Percentiles rank a stretch among this genome's conserved stretches.
These are phyloP conservation scores for Propithecus deckenii DNA, from an alignment of 2,797 vertebrate genomes.

Conservation along the genomic window DNA sequence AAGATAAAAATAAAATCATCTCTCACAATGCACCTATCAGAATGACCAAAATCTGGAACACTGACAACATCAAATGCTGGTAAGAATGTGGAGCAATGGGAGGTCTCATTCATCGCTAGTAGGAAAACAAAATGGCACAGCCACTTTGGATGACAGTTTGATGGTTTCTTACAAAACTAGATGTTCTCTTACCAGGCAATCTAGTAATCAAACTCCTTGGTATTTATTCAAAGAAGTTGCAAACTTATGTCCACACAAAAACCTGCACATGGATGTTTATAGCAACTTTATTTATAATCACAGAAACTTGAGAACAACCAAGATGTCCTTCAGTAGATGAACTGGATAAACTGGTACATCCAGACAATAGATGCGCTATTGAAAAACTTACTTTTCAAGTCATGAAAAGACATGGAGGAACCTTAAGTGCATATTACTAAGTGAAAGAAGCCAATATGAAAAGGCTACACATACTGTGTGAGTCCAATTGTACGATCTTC, in stretches of 20 bases:
- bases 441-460: neutral
- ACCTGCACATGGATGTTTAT: neutral
- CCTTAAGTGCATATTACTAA: neutral
- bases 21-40: neutral
- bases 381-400: neutral
- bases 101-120: neutral
- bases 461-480: too few species aligned
- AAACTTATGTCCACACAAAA: neutral
- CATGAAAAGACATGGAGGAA: neutral
- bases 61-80: neutral
- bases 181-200: neutral
- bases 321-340: neutral
- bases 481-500: neutral
- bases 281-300: neutral
- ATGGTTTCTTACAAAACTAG: neutral
- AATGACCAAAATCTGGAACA: neutral
- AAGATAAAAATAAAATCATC: neutral
- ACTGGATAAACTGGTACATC: neutral
- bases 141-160: neutral
- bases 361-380: neutral
- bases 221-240: neutral
- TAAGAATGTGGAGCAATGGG: neutral
- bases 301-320: neutral
- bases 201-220: neutral
- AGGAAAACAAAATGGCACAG: neutral